Base-by-base conservation (phyloP, 2,888 invertebrate genomes). In the Leptura quadrifasciata region DNA sequence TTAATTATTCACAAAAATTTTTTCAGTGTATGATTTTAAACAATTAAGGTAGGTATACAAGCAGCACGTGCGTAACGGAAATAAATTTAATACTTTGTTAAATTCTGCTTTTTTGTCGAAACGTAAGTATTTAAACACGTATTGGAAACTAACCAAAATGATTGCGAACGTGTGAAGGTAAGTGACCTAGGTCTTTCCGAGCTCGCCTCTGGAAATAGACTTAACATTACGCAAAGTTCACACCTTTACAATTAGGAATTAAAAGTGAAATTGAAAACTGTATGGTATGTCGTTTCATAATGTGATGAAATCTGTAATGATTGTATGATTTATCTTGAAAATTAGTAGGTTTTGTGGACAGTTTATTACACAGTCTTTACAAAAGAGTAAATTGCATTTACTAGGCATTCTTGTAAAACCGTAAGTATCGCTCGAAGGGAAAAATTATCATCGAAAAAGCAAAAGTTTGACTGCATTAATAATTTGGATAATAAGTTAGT, bases 111-210 rank as follows among this genome's bases (percentile, higher is more conserved):
- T 74, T 75, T 70, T 70, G 57, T 58, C 58, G 65, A 70, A 75
- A 70, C 64, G 63, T 21, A 57, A 69, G 69, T 35, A 70, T 57
- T 75, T 70, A 64, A 72, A 68, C 75, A 68, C 75, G 75, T 73
- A 76, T 74, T 74, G 76, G 76, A 76, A 76, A 76, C 75, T 35
- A 64, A 75, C 75, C 75, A 75, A 47, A 75, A 75, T 71, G 75
- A 74, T 54, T 75, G 71, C 20, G 64, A 77, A 69, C 71, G 70
- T 76, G 76, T 63, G 73, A 76, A 78, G 78, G 78, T 78, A 78
- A 78, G 76, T 78, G 78, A 78, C 78, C 76, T 69, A 72, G 73
- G 73, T 67, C 47, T 64, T 76, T 70, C 54, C 57, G 64, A 24
- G 31, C 21, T 47, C 57, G 47, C 57, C 15, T 35, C 64, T 68